Evolutionary conservation across 2,797 vertebrate genomes (phyloP), one percentile per base, ranked within the genome.

Genomic region (Clarias fuscus): DNA sequence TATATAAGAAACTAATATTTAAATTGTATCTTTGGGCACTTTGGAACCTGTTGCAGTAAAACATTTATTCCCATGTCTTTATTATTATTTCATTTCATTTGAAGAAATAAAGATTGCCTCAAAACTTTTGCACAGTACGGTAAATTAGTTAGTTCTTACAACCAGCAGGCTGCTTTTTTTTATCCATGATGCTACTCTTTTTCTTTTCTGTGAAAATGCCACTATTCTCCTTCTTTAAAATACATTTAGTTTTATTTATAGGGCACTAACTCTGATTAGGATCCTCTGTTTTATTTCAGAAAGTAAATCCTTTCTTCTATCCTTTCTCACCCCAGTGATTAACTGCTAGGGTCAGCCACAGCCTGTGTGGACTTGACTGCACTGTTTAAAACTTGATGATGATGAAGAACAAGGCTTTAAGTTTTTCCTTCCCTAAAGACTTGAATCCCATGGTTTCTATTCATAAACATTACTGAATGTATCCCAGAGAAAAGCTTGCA

Each of bases 261-360:
- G 17, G 53, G 48, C 48, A 72, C 62, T 27, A 59, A 85, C 70
- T 61, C 37, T 64, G 27, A 76, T 73, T 22, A 59, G 56, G 17
- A 53, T 73, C 86, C 68, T 85, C 70, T 37, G 82, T 87, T 84
- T 81, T 84, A 67, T 58, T 43, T 88, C 71, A 24, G 58, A 85
- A 89, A 85, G 80, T 86, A 48, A 48, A 48, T 48, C 48, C 85
- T 85, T 88, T 83, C 80, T 30, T 87, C 82, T 75, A 67, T 71
- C 24, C 58, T 79, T 88, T 59, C 73, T 75, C 79, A 68, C 86
- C 79, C 77, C 53, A 67, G 86, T 88, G 88, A 91, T 91, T 86
- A 92, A 89, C 58, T 90, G 86, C 75, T 70, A 72, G 88, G 88
- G 91, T 92, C 92, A 91, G 76, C 65, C 79, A 71, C 91, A 91